phyloP scores from a whole-genome alignment of 2,888 invertebrate species.

The Neoaliturus tenellus region DNA sequence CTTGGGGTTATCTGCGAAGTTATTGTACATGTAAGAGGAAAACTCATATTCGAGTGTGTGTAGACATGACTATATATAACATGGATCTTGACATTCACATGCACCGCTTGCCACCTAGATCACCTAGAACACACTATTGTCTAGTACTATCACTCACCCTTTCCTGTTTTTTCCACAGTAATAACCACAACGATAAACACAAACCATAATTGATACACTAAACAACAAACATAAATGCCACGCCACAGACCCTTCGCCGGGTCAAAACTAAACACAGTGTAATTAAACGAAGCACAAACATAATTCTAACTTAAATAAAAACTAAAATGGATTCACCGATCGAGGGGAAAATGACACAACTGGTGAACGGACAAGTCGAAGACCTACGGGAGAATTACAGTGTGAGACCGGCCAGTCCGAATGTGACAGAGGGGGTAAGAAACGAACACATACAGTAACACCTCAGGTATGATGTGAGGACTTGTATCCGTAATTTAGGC shows the following conservation, averaged over 20 bases:
- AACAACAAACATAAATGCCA: constrained; percentile 37
- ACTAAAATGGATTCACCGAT: constrained; percentile 35
- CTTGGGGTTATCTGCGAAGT: too few relatives aligned
- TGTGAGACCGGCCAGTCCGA: neutral
- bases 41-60: too few relatives aligned
- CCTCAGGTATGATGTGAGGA: constrained; percentile 47
- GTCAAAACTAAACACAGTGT: constrained; percentile 28
- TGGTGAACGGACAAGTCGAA: constrained; percentile 39
- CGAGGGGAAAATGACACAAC: neutral
- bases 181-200: constrained; percentile 42
- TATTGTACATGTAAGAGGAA: too few relatives aligned
- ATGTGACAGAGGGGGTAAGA: constrained; percentile 11
- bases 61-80: too few relatives aligned
- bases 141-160: neutral
- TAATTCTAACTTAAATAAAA: constrained; percentile 6
- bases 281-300: constrained; percentile 18
- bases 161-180: constrained; percentile 48
- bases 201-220: constrained; percentile 36
- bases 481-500: too few relatives aligned
- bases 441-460: neutral
- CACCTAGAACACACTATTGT: neutral
- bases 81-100: neutral
- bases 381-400: neutral
- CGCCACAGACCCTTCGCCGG: constrained; percentile 1
- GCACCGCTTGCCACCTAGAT: constrained; percentile 24